phyloP scores from a whole-genome alignment of 2,888 invertebrate genomes.

The Diachrysia chrysitis region DNA sequence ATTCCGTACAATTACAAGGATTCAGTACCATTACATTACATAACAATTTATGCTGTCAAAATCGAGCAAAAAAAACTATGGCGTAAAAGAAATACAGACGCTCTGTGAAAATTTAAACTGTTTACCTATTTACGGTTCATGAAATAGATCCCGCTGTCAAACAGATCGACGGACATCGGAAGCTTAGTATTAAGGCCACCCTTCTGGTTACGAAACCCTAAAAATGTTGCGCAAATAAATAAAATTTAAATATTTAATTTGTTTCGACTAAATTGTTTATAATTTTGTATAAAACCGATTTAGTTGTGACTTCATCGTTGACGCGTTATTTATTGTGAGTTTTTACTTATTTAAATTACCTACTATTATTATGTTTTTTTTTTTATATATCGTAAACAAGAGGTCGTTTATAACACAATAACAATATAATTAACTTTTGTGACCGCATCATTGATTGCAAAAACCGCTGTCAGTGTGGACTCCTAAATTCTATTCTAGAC shows the following conservation, averaged over 20 bases:
- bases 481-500: not conserved
- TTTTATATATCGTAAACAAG: conserved; percentile 19
- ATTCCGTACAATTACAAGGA: too few species aligned
- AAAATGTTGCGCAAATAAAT: not conserved
- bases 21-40: too few species aligned
- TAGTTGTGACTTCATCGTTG: conserved; percentile 18
- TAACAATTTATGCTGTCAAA: too few species aligned
- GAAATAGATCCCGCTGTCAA: too few species aligned
- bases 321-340: conserved; percentile 9
- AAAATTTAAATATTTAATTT: not conserved
- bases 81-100: too few species aligned
- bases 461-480: not conserved
- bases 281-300: not conserved
- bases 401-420: conserved; percentile 22
- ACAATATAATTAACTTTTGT: conserved; percentile 21
- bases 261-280: too few species aligned
- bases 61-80: too few species aligned
- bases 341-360: conserved; percentile 5
- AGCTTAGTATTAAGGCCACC: too few species aligned
- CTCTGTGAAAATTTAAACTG: too few species aligned
- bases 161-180: too few species aligned
- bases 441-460: not conserved
- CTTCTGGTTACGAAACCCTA: too few species aligned
- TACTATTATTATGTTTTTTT: conserved; percentile 10
- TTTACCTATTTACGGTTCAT: too few species aligned